These are phyloP conservation scores for Pararge aegeria DNA, from an alignment of 1,140 invertebrate genomes.

Conservation along the genomic window DNA sequence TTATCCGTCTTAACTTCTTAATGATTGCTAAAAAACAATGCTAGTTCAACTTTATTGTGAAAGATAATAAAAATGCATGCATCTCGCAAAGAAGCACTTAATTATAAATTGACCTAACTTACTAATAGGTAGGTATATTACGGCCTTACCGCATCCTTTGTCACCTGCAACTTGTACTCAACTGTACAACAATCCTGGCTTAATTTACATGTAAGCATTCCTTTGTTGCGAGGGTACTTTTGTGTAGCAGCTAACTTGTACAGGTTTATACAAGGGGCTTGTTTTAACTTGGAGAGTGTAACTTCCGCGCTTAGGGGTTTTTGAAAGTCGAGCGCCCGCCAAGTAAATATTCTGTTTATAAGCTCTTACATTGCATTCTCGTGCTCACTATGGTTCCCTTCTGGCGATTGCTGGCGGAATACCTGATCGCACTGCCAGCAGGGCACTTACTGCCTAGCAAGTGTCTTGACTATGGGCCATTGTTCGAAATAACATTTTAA, in stretches of 20 bases:
- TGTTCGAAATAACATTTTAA: no score
- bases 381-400: no score
- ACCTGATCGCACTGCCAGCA: no score
- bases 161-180: constrained; percentile 9
- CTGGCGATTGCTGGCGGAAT: no score
- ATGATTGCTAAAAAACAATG: no score
- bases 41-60: no score
- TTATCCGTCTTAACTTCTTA: no score
- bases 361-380: not conserved
- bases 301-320: not conserved
- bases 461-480: no score
- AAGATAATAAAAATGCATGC: no score
- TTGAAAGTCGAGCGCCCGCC: not conserved
- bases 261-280: not conserved
- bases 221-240: not conserved
- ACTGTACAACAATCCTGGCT: constrained; percentile 16
- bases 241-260: not conserved
- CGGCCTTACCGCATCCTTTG: constrained; percentile 4
- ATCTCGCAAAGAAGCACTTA: no score
- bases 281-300: not conserved
- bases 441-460: no score
- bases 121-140: not conserved
- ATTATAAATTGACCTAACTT: no score
- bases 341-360: not conserved
- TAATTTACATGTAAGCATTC: constrained; percentile 2